phyloP scores from a whole-genome alignment of 2,888 invertebrate genomes.

The Fabriciana adippe region DNA sequence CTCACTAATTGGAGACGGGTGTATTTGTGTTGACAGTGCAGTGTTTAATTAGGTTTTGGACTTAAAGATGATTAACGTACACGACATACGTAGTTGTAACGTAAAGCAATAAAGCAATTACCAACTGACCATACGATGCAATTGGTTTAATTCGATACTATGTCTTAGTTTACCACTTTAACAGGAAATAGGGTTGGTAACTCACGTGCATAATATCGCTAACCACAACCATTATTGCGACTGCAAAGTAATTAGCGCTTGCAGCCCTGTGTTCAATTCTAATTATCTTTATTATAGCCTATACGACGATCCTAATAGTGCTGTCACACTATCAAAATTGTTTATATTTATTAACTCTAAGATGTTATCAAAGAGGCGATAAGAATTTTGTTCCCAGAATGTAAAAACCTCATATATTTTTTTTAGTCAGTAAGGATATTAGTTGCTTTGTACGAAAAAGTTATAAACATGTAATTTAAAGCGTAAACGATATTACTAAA shows the following conservation, averaged over 20 bases:
- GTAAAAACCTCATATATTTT: no score
- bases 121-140: not conserved
- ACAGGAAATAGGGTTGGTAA: slow-evolving; percentile 34
- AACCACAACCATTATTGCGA: slow-evolving; percentile 33
- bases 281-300: slow-evolving; percentile 26
- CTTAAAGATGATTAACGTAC: slow-evolving; percentile 1
- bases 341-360: not conserved
- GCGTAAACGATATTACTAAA: no score
- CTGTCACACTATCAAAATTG: no score
- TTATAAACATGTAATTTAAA: no score
- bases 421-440: no score
- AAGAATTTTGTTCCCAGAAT: no score
- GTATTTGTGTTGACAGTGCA: not conserved
- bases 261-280: slow-evolving; percentile 25
- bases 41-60: slow-evolving; percentile 1
- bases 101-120: slow-evolving; percentile 2
- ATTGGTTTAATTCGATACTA: slow-evolving; percentile 31
- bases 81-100: not conserved
- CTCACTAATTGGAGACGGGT: no score
- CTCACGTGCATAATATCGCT: slow-evolving; percentile 31
- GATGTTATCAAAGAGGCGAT: no score
- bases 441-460: no score
- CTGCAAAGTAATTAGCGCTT: slow-evolving; percentile 31
- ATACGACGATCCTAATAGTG: not conserved
- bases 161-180: slow-evolving; percentile 27